Conservation (phyloP, 2,797 vertebrate species). For the Chrysocyon brachyurus region DNA sequence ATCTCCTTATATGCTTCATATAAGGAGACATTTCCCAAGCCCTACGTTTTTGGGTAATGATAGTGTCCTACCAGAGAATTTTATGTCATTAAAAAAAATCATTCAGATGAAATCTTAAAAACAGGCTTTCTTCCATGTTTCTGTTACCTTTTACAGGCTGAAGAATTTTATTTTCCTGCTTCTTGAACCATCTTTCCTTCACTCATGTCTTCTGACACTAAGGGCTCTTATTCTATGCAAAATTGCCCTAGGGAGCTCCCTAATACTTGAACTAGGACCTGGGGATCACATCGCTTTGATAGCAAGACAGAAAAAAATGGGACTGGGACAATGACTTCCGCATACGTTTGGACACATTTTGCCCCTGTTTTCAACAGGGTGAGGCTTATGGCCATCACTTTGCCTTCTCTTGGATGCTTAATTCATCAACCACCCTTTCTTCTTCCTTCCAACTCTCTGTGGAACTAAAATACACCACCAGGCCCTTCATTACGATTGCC, state of each 20-base stretch:
- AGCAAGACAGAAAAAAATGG: neutral
- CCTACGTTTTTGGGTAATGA: neutral
- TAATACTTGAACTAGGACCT: neutral
- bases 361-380: neutral
- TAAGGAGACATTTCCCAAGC: neutral
- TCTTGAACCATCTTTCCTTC: neutral
- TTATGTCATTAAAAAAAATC: neutral
- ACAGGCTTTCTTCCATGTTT: neutral
- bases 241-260: neutral
- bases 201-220: neutral
- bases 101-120: neutral
- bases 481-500: neutral
- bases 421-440: neutral
- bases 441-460: constrained; percentile 22
- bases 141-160: neutral
- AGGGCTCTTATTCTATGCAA: neutral
- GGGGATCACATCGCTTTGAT: neutral
- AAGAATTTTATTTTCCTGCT: constrained; percentile 10
- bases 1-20: neutral
- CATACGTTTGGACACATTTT: neutral
- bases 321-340: neutral
- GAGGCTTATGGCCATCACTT: neutral
- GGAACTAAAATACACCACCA: neutral
- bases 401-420: neutral
- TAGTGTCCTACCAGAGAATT: neutral